phyloP scores from a whole-genome alignment of 2,113 vertebrate genomes.

The Spizaetus ornatus region DNA sequence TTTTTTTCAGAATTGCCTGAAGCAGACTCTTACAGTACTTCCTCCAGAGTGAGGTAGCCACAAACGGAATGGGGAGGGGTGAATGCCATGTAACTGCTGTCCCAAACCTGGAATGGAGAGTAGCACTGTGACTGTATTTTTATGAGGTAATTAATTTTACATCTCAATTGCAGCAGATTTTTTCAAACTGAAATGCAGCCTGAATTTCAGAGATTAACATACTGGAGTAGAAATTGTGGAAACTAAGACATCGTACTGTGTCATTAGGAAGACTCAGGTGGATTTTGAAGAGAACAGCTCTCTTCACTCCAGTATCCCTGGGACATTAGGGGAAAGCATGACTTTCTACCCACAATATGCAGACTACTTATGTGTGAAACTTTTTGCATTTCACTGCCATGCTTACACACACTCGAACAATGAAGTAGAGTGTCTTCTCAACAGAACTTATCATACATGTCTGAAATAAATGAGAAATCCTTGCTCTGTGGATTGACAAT shows the following conservation, averaged over 20 bases:
- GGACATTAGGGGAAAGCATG: background rate
- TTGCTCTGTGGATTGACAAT: background rate
- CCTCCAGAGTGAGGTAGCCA: background rate
- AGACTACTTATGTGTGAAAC: background rate
- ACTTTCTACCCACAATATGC: background rate
- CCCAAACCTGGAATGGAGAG: background rate
- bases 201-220: background rate
- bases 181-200: background rate
- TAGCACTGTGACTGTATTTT: background rate
- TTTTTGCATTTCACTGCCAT: background rate
- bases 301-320: background rate
- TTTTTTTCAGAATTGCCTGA: background rate
- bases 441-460: background rate
- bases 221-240: background rate
- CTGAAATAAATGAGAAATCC: background rate
- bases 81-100: background rate
- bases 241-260: background rate
- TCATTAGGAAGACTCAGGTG: background rate
- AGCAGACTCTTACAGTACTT: background rate
- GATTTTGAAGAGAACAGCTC: background rate
- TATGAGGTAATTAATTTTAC: background rate
- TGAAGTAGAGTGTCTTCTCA: background rate
- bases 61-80: background rate
- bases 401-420: background rate
- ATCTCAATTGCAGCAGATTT: background rate